Conservation (phyloP, 2,113 vertebrate species). For the Chamaea fasciata region DNA sequence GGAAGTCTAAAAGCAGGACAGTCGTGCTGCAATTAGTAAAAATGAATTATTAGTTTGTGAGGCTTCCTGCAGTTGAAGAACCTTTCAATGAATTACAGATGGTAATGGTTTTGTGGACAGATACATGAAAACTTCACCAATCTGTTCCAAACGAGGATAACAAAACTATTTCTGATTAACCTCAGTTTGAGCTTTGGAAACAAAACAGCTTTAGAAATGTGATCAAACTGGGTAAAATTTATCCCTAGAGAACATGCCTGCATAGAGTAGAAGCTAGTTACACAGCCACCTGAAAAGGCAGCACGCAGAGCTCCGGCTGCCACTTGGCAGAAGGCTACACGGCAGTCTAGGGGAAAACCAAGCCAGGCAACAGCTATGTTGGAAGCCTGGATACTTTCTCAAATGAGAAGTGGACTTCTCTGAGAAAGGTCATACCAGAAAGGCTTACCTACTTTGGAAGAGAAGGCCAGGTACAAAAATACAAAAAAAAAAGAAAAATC, state of each 20-base stretch:
- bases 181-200: background rate
- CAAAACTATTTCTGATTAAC: background rate
- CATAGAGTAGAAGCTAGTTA: background rate
- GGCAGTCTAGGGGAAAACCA: background rate
- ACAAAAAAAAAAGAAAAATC: background rate
- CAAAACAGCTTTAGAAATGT: background rate
- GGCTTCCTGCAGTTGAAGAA: background rate
- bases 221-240: background rate
- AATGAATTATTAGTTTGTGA: background rate
- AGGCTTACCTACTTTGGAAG: background rate
- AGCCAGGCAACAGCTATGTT: fast-evolving
- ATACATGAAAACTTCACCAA: background rate
- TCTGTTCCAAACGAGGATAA: background rate
- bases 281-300: background rate
- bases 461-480: background rate
- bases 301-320: background rate
- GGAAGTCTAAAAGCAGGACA: slow-evolving; percentile 20
- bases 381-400: background rate
- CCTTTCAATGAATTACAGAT: background rate
- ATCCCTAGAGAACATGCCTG: background rate
- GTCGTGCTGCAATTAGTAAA: background rate
- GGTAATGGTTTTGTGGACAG: background rate
- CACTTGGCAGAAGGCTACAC: background rate
- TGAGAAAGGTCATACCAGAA: background rate
- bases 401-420: background rate